Evolutionary conservation across 1,140 invertebrate genomes (phyloP).

Genomic region (Dendrolimus kikuchii): DNA sequence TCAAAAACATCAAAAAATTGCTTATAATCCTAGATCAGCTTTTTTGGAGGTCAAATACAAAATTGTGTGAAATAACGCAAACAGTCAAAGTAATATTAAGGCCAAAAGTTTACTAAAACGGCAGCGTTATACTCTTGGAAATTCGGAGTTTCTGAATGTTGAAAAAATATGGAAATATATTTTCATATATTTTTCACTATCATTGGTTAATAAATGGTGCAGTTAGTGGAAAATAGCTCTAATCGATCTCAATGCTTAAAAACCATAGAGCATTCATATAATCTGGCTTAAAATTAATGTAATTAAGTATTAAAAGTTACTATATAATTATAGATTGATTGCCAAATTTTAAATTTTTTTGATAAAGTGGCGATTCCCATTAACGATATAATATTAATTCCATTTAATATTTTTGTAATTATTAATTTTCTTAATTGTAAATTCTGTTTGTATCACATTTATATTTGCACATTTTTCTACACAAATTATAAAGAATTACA

Average conservation of each 20-base stretch:
- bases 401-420: slow-evolving; percentile 33
- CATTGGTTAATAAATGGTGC: too few relatives aligned
- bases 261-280: neutral
- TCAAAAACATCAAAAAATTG: too few relatives aligned
- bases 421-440: slow-evolving; percentile 41
- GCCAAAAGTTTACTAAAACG: too few relatives aligned
- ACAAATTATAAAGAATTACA: slow-evolving; percentile 63
- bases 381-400: slow-evolving; percentile 25
- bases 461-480: slow-evolving; percentile 63
- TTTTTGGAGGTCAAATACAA: too few relatives aligned
- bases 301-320: too few relatives aligned
- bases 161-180: neutral
- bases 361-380: slow-evolving; percentile 5
- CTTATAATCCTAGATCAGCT: too few relatives aligned
- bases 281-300: too few relatives aligned
- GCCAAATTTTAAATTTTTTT: slow-evolving; percentile 4
- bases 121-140: too few relatives aligned
- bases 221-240: neutral
- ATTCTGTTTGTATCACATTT: slow-evolving; percentile 56
- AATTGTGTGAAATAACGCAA: too few relatives aligned
- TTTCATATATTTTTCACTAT: neutral
- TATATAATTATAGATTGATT: neutral
- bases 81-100: too few relatives aligned
- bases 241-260: slow-evolving; percentile 33
- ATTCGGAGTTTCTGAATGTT: too few relatives aligned